A percentile compares a stretch with the other conserved stretches of the same genome.
These are phyloP conservation scores for Murina feae DNA, from an alignment of 2,113 vertebrate species.

Conservation along the genomic window DNA sequence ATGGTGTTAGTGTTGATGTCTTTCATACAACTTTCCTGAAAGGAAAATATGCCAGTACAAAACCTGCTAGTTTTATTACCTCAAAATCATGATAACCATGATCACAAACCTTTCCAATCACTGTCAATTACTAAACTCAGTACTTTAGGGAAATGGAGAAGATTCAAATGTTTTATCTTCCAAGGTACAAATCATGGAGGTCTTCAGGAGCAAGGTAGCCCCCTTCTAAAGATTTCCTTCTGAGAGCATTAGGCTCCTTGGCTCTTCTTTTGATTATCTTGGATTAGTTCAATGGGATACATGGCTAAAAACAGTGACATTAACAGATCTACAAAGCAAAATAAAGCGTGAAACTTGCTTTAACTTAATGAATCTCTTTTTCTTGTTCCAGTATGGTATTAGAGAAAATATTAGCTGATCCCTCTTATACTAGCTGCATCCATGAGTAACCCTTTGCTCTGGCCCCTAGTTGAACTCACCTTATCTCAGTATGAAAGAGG, in stretches of 20 bases:
- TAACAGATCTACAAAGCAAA: not conserved
- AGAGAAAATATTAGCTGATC: not conserved
- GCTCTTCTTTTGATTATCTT: not conserved
- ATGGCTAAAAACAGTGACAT: not conserved
- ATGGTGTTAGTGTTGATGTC: not conserved
- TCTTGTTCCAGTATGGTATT: not conserved
- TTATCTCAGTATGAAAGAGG: not conserved
- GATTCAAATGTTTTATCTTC: not conserved
- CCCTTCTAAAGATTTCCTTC: not conserved
- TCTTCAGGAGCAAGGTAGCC: not conserved
- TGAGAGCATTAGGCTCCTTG: not conserved
- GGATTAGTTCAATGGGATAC: not conserved
- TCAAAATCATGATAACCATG: not conserved
- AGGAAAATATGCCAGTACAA: not conserved
- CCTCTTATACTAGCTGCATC: not conserved
- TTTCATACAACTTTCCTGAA: not conserved
- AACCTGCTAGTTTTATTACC: not conserved
- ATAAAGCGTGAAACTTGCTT: constrained; percentile 11
- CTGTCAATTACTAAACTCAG: not conserved
- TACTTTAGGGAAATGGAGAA: not conserved
- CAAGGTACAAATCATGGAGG: not conserved
- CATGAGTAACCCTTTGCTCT: not conserved
- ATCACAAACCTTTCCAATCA: not conserved
- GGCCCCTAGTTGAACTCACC: not conserved
- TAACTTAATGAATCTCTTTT: not conserved